A percentile compares a stretch with the other conserved stretches of the same genome.
These are phyloP conservation scores for Ptychoptera contaminata DNA, from an alignment of 2,888 invertebrate species.

Conservation along the genomic window DNA sequence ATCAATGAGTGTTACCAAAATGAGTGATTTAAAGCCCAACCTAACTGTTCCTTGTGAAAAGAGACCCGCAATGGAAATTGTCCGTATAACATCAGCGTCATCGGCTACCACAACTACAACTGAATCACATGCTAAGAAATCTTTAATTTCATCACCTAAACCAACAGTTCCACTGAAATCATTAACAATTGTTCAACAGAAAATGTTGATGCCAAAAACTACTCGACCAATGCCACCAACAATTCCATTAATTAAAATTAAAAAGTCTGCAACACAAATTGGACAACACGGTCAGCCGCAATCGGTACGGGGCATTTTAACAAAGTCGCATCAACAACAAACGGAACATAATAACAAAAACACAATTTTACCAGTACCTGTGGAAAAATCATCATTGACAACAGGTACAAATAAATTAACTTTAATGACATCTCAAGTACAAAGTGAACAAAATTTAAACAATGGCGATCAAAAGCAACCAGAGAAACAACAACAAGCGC, in stretches of 20 bases:
- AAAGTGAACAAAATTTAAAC: no score
- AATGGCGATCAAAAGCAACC: neutral
- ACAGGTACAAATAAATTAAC: no score
- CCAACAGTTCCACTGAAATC: constrained; percentile 1
- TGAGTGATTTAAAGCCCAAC: constrained; percentile 12
- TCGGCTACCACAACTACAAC: no score
- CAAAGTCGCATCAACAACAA: neutral
- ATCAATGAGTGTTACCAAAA: constrained; percentile 24
- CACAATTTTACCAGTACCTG: no score
- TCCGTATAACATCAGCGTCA: constrained; percentile 18
- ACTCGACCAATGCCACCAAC: constrained; percentile 36
- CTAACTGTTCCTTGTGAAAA: neutral
- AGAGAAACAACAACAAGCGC: neutral
- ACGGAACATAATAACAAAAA: no score
- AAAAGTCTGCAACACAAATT: constrained; percentile 23
- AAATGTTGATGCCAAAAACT: constrained; percentile 16
- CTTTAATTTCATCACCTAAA: constrained; percentile 5
- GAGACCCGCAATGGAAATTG: constrained; percentile 21
- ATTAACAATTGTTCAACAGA: no score
- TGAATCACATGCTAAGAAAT: constrained; percentile 8
- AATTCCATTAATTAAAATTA: constrained; percentile 34
- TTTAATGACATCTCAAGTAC: no score
- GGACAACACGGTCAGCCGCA: neutral
- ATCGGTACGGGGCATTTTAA: constrained; percentile 6
- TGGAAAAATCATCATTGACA: no score